Conservation (phyloP, 1,140 invertebrate species). For the Philopotamus ludificatus region DNA sequence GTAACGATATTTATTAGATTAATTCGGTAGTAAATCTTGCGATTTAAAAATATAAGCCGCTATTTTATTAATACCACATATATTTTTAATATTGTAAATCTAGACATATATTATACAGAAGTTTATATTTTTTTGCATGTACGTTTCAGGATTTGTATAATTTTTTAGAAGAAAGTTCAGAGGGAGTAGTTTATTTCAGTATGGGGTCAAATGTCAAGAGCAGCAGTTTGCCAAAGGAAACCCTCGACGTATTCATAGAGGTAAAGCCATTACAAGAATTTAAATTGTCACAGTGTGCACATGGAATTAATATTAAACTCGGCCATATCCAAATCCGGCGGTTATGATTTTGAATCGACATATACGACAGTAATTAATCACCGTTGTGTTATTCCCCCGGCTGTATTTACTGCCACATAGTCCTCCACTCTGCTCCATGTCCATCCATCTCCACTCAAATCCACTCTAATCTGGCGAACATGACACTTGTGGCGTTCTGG, state of each 20-base stretch:
- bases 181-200: constrained; percentile 55
- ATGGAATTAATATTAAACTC: background rate
- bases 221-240: constrained; percentile 19
- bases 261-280: constrained; percentile 9
- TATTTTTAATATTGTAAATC: too few species aligned
- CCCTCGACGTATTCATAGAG: background rate
- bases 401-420: background rate
- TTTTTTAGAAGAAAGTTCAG: background rate
- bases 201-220: constrained; percentile 50
- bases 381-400: background rate
- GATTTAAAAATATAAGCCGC: too few species aligned
- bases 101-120: background rate
- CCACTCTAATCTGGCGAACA: background rate
- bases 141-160: constrained; percentile 12
- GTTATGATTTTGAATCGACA: background rate
- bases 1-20: too few species aligned
- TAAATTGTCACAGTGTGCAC: background rate
- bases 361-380: constrained; percentile 8
- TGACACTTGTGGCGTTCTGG: background rate
- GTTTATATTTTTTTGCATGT: constrained; percentile 1
- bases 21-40: too few species aligned
- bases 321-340: background rate
- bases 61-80: too few species aligned
- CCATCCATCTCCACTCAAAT: constrained; percentile 10
- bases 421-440: too few species aligned